Evolutionary conservation across 2,888 invertebrate species (phyloP).

Genomic region (Tethea ocularis): DNA sequence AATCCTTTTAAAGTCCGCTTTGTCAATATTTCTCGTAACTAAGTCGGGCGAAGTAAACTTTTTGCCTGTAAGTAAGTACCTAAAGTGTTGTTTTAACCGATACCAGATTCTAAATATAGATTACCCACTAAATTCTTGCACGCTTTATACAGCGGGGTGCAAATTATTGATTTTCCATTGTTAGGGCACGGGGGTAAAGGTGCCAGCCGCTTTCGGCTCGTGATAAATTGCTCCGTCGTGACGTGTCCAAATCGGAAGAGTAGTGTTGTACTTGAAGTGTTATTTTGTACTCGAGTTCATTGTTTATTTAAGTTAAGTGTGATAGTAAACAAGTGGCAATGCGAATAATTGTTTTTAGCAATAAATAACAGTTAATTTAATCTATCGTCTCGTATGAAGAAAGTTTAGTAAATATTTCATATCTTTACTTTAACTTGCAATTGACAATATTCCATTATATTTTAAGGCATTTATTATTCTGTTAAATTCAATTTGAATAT

Average conservation of each 20-base stretch:
- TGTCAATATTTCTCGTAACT: not conserved
- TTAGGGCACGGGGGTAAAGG: constrained; percentile 56
- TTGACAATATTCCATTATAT: no score
- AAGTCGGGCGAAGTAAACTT: not conserved
- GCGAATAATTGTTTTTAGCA: no score
- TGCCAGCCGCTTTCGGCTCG: constrained; percentile 36
- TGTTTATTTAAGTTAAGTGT: not conserved
- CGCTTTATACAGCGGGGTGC: constrained; percentile 37
- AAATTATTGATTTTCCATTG: constrained; percentile 68
- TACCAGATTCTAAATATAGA: constrained; percentile 34
- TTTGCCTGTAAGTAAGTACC: not conserved
- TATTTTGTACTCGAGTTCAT: not conserved
- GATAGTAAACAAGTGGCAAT: not conserved
- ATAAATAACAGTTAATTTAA: no score
- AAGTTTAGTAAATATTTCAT: no score
- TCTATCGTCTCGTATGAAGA: no score
- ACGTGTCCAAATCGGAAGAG: constrained; percentile 57
- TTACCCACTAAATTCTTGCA: constrained; percentile 24
- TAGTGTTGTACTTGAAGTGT: not conserved
- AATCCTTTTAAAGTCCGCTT: not conserved
- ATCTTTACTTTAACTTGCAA: no score
- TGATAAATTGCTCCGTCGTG: constrained; percentile 68
- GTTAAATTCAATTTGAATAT: no score
- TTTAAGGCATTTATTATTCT: no score
- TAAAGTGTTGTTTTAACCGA: constrained; percentile 11